Conservation (phyloP, 1,140 invertebrate genomes). For the Camponotus vicinus region DNA sequence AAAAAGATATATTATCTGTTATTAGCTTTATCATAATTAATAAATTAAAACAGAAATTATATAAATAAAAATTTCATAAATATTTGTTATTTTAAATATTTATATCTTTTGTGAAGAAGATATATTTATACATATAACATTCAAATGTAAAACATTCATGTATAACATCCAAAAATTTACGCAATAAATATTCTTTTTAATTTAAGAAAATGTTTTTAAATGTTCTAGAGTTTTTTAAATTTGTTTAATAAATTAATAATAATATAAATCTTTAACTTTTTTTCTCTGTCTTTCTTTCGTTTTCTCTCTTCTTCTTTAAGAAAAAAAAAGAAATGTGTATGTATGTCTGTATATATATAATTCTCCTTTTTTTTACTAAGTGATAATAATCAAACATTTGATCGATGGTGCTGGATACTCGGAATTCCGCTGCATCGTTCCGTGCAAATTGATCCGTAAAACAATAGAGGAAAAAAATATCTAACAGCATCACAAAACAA, state of each 20-base stretch:
- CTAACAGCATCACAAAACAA: conserved; percentile 37
- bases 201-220: no score
- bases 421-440: neutral
- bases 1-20: neutral
- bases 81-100: neutral
- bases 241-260: conserved; percentile 4
- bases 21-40: neutral
- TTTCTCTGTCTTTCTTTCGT: no score
- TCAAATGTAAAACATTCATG: no score
- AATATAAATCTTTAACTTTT: neutral
- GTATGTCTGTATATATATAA: neutral
- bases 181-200: no score
- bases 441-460: conserved; percentile 11
- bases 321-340: neutral
- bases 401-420: conserved; percentile 6
- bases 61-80: neutral
- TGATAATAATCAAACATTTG: neutral
- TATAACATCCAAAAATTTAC: no score
- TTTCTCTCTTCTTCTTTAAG: no score
- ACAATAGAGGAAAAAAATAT: conserved; percentile 36
- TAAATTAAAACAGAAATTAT: neutral
- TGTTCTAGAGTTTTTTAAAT: neutral
- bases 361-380: neutral
- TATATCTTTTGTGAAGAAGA: neutral
- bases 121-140: no score